Percentiles rank a stretch among this genome's conserved stretches.
phyloP scores from a whole-genome alignment of 2,797 vertebrate genomes.

The Leptatherina wallacei region DNA sequence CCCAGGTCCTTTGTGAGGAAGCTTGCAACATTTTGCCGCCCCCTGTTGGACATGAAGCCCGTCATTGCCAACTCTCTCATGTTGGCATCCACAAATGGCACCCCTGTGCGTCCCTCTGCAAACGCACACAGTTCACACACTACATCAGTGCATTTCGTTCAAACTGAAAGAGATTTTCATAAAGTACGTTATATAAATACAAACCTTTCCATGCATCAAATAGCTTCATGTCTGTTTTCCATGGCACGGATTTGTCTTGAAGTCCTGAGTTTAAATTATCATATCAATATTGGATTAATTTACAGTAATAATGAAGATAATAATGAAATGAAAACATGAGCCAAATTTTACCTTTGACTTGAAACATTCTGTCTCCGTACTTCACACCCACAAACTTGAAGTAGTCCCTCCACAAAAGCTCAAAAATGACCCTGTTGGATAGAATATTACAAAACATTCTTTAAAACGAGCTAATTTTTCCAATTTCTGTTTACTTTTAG shows the following conservation, averaged over 20 bases:
- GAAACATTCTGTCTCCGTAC: slow-evolving; percentile 84
- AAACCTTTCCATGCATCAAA: slow-evolving; percentile 89
- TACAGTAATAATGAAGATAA: not conserved
- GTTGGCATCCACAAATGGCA: slow-evolving; percentile 90
- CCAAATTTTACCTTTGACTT: slow-evolving; percentile 74
- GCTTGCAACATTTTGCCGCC: slow-evolving; percentile 88
- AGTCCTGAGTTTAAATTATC: slow-evolving; percentile 76
- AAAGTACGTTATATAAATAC: not conserved
- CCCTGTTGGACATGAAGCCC: slow-evolving; percentile 90
- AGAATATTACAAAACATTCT: not conserved
- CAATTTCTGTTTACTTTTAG: not conserved
- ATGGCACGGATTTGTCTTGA: slow-evolving; percentile 85
- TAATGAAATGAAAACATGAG: not conserved
- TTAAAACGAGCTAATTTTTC: not conserved
- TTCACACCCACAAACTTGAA: slow-evolving; percentile 87
- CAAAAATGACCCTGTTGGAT: slow-evolving; percentile 86
- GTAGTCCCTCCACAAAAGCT: slow-evolving; percentile 89
- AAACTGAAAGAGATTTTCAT: not conserved
- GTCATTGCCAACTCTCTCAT: slow-evolving; percentile 86
- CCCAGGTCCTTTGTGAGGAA: slow-evolving; percentile 90
- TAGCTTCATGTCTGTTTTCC: slow-evolving; percentile 85
- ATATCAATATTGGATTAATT: slow-evolving; percentile 9
- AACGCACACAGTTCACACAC: not conserved
- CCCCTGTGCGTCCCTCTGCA: slow-evolving; percentile 85
- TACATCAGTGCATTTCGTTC: not conserved